Evolutionary conservation across 1,140 invertebrate genomes (phyloP).

Genomic region (Ceratosolen solmsi): DNA sequence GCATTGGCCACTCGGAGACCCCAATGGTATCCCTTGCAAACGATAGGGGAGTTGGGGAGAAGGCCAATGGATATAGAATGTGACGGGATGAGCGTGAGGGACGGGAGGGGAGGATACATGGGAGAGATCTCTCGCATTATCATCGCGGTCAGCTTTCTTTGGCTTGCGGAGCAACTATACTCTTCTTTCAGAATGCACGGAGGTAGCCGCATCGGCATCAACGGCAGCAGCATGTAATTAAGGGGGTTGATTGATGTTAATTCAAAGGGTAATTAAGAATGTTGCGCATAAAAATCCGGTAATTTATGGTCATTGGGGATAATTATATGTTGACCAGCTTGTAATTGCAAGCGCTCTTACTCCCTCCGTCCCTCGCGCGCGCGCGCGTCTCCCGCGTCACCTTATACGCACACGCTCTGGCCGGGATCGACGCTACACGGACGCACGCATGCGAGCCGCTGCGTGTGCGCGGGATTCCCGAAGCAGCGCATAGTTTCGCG

Average conservation of each 20-base stretch:
- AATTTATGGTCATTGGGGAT: slow-evolving; percentile 75
- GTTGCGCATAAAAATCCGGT: slow-evolving; percentile 73
- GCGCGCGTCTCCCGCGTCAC: neutral
- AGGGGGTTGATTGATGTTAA: slow-evolving; percentile 75
- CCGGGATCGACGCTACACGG: neutral
- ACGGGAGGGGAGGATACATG: neutral
- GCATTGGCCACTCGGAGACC: slow-evolving; percentile 10
- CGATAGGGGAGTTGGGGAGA: too few relatives aligned
- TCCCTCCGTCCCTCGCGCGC: slow-evolving; percentile 20
- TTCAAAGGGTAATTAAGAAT: slow-evolving; percentile 76
- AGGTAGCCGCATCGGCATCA: slow-evolving; percentile 60
- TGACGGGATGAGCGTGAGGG: too few relatives aligned
- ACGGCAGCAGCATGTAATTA: slow-evolving; percentile 69
- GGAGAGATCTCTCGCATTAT: slow-evolving; percentile 48
- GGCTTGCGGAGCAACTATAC: slow-evolving; percentile 1
- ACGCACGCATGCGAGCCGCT: neutral
- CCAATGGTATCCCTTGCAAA: slow-evolving; percentile 32
- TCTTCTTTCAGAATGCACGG: slow-evolving; percentile 52
- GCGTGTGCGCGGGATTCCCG: neutral
- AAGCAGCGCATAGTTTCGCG: slow-evolving; percentile 52
- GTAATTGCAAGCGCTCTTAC: slow-evolving; percentile 70
- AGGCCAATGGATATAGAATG: too few relatives aligned
- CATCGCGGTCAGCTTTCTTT: slow-evolving; percentile 45
- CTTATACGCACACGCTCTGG: slow-evolving; percentile 1
- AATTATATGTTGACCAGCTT: slow-evolving; percentile 75